These are phyloP conservation scores for Peromyscus aztecus DNA, from an alignment of 2,797 vertebrate genomes.

Conservation along the genomic window DNA sequence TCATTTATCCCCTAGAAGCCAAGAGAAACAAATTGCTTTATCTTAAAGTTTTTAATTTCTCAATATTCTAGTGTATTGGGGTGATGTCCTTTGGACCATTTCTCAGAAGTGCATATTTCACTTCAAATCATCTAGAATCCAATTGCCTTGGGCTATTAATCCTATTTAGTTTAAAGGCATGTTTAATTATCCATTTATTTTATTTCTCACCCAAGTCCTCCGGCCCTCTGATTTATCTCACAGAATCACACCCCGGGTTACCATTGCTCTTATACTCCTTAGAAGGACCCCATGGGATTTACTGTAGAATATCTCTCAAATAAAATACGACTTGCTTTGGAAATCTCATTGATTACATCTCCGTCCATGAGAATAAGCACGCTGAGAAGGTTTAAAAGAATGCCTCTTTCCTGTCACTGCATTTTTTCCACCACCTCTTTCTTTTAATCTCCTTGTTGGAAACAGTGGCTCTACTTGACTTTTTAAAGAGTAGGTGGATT, in stretches of 20 bases:
- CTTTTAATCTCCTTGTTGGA: background rate
- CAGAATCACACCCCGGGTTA: background rate
- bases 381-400: background rate
- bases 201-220: conserved; percentile 62
- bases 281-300: background rate
- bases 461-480: background rate
- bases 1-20: background rate
- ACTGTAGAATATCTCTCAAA: background rate
- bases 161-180: conserved; percentile 56
- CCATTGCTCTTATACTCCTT: background rate
- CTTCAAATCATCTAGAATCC: conserved; percentile 62
- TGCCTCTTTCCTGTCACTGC: background rate
- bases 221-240: conserved; percentile 35
- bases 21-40: conserved; percentile 35
- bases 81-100: background rate
- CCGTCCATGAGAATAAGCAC: background rate
- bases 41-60: conserved; percentile 23
- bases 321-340: conserved; percentile 35
- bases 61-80: background rate
- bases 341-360: background rate
- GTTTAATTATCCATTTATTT: conserved; percentile 65
- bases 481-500: background rate
- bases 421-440: background rate
- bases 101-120: conserved; percentile 53
- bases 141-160: conserved; percentile 29